Evolutionary conservation across 1,140 invertebrate genomes (phyloP).

Genomic region (Bombus terrestris): DNA sequence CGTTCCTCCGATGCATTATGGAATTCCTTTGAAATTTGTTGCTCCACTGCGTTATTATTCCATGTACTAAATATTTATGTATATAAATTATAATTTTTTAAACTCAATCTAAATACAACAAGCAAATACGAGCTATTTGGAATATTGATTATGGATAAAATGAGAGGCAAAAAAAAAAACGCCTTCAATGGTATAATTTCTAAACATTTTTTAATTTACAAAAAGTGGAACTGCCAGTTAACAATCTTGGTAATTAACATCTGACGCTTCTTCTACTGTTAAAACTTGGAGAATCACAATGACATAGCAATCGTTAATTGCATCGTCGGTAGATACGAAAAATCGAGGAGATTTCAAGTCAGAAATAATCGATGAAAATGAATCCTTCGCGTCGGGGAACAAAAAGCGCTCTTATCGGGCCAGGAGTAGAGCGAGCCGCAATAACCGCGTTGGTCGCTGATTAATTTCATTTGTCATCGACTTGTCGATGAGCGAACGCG

Average conservation of each 20-base stretch:
- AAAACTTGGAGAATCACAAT: not conserved
- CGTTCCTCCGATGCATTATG: slow-evolving; percentile 5
- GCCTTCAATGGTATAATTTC: too few species aligned
- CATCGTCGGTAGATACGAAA: too few species aligned
- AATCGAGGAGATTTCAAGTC: not conserved
- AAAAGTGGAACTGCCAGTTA: too few species aligned
- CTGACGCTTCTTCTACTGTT: not conserved
- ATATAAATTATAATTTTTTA: not conserved
- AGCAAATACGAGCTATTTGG: too few species aligned
- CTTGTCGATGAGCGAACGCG: slow-evolving; percentile 24
- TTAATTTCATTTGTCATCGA: slow-evolving; percentile 35
- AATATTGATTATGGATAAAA: too few species aligned
- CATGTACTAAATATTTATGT: too few species aligned
- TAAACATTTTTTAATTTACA: too few species aligned
- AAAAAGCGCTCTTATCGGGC: not conserved
- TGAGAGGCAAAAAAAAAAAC: too few species aligned
- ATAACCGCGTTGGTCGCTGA: not conserved
- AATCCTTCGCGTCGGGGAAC: not conserved
- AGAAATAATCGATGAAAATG: not conserved
- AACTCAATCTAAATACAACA: not conserved
- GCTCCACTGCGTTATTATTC: not conserved
- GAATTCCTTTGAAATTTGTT: slow-evolving; percentile 20
- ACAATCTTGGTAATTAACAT: not conserved
- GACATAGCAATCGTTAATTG: not conserved
- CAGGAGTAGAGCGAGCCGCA: not conserved